Base-by-base conservation (phyloP, 2,113 vertebrate species). In the Microtus oregoni region DNA sequence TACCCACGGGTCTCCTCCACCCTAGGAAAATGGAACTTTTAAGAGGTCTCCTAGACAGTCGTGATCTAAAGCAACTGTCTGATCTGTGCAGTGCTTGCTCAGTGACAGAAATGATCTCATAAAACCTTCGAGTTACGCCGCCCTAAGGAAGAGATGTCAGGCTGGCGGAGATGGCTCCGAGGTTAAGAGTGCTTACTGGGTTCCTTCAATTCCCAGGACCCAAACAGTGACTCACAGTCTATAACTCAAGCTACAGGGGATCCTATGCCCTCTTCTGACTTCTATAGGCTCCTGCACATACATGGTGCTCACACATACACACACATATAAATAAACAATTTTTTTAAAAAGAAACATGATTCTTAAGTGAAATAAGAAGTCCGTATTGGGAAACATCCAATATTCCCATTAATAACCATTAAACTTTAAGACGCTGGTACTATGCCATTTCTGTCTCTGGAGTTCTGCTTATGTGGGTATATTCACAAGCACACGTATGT, bases 291-390 rank as follows among this genome's bases (percentile, higher is more conserved):
- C 58, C 61, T 41, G 26, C 26, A 85, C 14, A 83, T 24, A 30
- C 14, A 77, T 30, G 4, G 14, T 41, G 3, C 75, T 15, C 79
- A 83, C 28, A 67, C 5, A 19, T n/a, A 38, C 35, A 61, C 52
- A 61, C 52, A 4, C 1, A 28, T 13, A 65, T 8, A 44, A 30
- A 85, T 30, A 65, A 83, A 83, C 35, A n/a, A n/a, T 72, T 72
- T 72, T 72, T 28, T 79, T 55, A 44, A 44, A 44, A 44, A 92
- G 41, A 89, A 90, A 92, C 28, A 24, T 13, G n/a, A 93, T 55
- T 93, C n/a, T 90, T 75, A 63, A 55, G 52, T 92, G 91, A 94
- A 96, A 47, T 75, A 61, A 89, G n/a, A 75, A 63, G 22, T 12
- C 20, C 17, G 63, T 13, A 7, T 61, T 76, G 30, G 22, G 47